Percentiles rank a stretch among this genome's conserved stretches.
phyloP scores from a whole-genome alignment of 2,797 vertebrate genomes.

The Catharus ustulatus region DNA sequence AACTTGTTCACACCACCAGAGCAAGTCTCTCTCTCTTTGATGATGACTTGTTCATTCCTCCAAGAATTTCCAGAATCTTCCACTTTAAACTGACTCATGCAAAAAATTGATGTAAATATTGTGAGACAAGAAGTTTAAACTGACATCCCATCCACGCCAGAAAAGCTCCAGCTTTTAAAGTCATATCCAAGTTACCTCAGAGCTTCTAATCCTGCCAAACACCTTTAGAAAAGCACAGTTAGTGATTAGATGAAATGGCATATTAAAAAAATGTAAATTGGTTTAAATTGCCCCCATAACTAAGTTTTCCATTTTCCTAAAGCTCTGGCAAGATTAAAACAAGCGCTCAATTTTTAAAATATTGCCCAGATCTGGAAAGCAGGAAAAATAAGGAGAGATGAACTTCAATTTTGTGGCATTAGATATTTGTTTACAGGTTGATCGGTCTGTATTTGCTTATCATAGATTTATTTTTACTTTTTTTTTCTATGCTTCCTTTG shows the following conservation, averaged over 20 bases:
- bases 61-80: background rate
- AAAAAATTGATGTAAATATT: background rate
- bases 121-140: background rate
- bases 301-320: background rate
- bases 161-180: background rate
- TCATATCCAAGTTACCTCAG: background rate
- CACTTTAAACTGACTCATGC: background rate
- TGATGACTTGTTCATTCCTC: background rate
- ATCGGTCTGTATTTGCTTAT: background rate
- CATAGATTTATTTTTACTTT: background rate
- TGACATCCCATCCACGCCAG: background rate
- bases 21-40: background rate
- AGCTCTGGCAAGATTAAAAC: background rate
- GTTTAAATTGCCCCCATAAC: background rate
- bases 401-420: background rate
- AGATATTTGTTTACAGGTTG: background rate
- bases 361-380: background rate
- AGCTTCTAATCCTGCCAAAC: slow-evolving; percentile 20
- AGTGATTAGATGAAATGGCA: background rate
- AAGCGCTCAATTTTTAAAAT: background rate
- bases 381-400: background rate
- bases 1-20: background rate
- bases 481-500: background rate
- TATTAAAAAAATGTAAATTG: background rate
- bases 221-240: background rate